Base-by-base conservation (phyloP, 1,140 invertebrate species). In the Drosophila novamexicana region DNA sequence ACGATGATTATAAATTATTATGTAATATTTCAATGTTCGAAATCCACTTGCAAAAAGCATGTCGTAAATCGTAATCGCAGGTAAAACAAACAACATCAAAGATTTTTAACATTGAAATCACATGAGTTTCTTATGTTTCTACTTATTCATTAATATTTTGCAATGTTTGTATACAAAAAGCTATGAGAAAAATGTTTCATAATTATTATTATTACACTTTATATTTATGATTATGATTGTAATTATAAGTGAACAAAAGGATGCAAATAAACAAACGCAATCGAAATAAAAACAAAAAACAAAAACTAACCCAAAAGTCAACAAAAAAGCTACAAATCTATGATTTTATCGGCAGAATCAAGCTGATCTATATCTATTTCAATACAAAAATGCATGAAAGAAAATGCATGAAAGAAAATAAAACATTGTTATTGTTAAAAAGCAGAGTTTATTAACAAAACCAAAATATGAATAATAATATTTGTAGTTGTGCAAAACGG, bases 211-310 rank as follows among this genome's bases (percentile, higher is more conserved):
- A 88, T 82, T 88, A 86, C 77, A 88, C 69, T 79, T 88, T 86
- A 86, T 88, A 82, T 88, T 86, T 86, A 86, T 86, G 83, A 86
- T 80, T 72, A 69, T 57, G 39, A 75, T 75, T 75, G 81, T 88
- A 88, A 83, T 81, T 79, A 86, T 86, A 85, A 85, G 82, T 85
- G 79, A 88, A 73, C 40, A 65, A 77, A 78, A 88, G 79, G 79
- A 88, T 77, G 80, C 80, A 89, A 89, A 88, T 88, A 88, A 88
- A 88, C 85, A 89, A 80, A 86, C 84, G 65, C 83, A 86, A 72
- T 77, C 22, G 37, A 65, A 64, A 77, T 66, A 75, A 76, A 57
- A 83, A 61, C 57, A 61, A 71, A 71, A 62, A 74, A 65, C 53
- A 36, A 73, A 69, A 65, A 59, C 64, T 47, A 47, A 65, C 59